These are phyloP conservation scores for Plutomurus gul DNA, from an alignment of 1,140 invertebrate genomes.

Conservation along the genomic window DNA sequence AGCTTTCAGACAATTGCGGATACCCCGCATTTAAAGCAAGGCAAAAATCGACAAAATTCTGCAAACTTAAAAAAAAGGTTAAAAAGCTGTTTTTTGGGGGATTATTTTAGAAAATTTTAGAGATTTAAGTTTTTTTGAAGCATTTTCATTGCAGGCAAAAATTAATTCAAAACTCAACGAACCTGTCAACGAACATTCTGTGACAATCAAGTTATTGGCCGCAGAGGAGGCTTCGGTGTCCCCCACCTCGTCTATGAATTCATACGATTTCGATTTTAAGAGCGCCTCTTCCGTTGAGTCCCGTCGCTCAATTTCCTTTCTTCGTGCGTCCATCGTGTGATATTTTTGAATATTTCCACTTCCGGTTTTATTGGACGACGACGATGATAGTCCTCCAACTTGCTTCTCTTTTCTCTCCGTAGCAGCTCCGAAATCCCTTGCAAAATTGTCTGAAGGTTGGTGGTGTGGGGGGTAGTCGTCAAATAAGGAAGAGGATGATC, in stretches of 20 bases:
- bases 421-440: too few relatives aligned
- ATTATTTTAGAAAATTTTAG: too few relatives aligned
- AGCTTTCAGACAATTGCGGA: too few relatives aligned
- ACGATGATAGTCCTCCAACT: background rate
- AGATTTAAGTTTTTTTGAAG: too few relatives aligned
- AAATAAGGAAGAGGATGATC: background rate
- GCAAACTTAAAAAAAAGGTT: too few relatives aligned
- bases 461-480: background rate
- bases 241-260: background rate
- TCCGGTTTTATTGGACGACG: background rate
- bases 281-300: background rate
- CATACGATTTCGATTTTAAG: background rate
- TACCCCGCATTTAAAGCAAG: too few relatives aligned
- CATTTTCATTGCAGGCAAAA: too few relatives aligned
- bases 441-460: background rate
- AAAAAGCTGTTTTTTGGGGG: too few relatives aligned
- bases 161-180: too few relatives aligned
- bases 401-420: background rate
- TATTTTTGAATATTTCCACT: background rate
- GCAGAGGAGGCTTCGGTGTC: background rate
- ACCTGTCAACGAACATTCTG: constrained; percentile 11
- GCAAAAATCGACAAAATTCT: too few relatives aligned
- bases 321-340: background rate
- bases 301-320: background rate
- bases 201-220: background rate